phyloP scores from a whole-genome alignment of 2,797 vertebrate species.

The Etheostoma nigrum region DNA sequence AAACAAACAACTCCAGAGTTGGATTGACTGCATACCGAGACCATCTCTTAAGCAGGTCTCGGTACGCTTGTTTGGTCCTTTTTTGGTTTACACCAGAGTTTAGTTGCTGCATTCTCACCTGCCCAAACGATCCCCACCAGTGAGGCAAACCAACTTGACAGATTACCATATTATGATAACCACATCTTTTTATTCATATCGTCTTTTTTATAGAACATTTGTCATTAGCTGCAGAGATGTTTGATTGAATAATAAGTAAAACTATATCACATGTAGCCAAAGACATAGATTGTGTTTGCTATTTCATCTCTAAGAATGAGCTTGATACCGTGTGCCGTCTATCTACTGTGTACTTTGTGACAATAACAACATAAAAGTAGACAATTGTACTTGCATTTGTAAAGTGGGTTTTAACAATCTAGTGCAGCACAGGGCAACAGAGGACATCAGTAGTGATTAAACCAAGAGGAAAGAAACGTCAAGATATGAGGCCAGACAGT shows the following conservation, averaged over 20 bases:
- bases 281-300: not conserved
- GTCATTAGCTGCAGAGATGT: not conserved
- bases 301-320: not conserved
- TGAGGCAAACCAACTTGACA: not conserved
- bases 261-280: not conserved
- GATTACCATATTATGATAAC: not conserved
- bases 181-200: not conserved
- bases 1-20: no score
- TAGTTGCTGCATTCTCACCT: no score
- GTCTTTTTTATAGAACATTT: not conserved
- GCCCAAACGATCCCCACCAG: no score
- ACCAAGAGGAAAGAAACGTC: conserved; percentile 35
- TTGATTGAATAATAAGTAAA: not conserved
- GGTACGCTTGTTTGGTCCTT: no score
- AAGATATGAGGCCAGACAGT: conserved; percentile 41
- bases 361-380: not conserved
- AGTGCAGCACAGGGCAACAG: conserved; percentile 6
- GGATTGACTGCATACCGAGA: no score
- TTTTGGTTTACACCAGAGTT: no score
- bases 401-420: conserved; percentile 19
- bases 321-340: not conserved
- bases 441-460: conserved; percentile 36
- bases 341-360: not conserved
- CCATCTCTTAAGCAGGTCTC: no score
- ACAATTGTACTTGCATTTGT: not conserved